Conservation (phyloP, 2,797 vertebrate species). For the Oophaga sylvatica region DNA sequence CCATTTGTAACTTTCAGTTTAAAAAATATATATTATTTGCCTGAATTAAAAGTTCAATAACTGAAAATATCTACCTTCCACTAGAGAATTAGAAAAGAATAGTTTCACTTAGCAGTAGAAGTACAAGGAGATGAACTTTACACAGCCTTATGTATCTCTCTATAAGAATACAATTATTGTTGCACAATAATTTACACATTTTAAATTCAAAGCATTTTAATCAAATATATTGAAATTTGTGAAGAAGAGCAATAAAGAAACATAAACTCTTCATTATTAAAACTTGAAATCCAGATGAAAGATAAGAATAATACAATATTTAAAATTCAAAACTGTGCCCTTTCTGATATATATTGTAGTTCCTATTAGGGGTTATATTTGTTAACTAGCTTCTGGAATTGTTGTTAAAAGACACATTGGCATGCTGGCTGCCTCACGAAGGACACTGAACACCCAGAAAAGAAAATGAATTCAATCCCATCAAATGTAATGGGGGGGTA, state of each 20-base stretch:
- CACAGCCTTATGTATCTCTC: neutral
- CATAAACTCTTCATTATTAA: neutral
- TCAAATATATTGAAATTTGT: neutral
- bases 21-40: neutral
- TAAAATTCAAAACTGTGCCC: constrained; percentile 9
- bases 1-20: neutral
- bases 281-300: neutral
- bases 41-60: neutral
- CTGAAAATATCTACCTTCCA: neutral
- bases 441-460: constrained; percentile 81
- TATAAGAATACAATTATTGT: neutral
- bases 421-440: constrained; percentile 74
- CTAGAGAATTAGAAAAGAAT: neutral
- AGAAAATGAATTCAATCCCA: constrained; percentile 84
- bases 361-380: constrained; percentile 73
- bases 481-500: constrained; percentile 86
- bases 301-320: neutral
- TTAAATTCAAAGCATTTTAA: constrained; percentile 1
- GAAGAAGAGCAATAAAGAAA: neutral
- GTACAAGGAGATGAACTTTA: neutral
- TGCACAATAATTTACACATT: neutral
- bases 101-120: neutral
- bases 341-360: constrained; percentile 60
- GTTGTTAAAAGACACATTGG: constrained; percentile 79
- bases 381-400: constrained; percentile 78